A percentile compares a stretch with the other conserved stretches of the same genome.
phyloP scores from a whole-genome alignment of 2,888 invertebrate species.

The Eupithecia dodoneata region DNA sequence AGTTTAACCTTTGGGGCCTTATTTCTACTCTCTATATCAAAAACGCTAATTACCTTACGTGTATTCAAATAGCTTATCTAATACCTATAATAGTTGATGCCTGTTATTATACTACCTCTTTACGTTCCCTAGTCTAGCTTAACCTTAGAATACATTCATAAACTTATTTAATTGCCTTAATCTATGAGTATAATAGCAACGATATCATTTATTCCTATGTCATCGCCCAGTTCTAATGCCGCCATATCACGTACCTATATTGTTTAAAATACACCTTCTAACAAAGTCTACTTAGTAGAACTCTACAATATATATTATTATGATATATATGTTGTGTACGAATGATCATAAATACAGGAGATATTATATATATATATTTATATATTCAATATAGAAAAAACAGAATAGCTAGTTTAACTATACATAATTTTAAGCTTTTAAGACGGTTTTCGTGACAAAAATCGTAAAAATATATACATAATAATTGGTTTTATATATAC shows the following conservation, averaged over 20 bases:
- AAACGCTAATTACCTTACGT: neutral
- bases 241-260: neutral
- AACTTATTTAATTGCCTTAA: constrained; percentile 19
- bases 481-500: constrained; percentile 15
- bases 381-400: constrained; percentile 27
- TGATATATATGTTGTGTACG: constrained; percentile 29
- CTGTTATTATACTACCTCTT: constrained; percentile 24
- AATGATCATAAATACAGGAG: constrained; percentile 26
- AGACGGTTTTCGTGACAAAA: neutral
- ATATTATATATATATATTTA: neutral
- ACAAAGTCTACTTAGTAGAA: constrained; percentile 43
- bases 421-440: neutral
- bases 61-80: neutral
- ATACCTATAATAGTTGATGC: constrained; percentile 8
- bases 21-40: neutral
- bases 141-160: neutral
- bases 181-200: constrained; percentile 13
- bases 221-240: constrained; percentile 53
- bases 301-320: constrained; percentile 29
- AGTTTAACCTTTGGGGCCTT: neutral
- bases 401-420: constrained; percentile 26
- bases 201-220: constrained; percentile 44
- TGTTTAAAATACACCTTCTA: neutral
- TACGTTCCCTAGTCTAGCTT: constrained; percentile 1
- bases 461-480: constrained; percentile 22